phyloP scores from a whole-genome alignment of 1,140 invertebrate genomes.

The Drosophila navojoa region DNA sequence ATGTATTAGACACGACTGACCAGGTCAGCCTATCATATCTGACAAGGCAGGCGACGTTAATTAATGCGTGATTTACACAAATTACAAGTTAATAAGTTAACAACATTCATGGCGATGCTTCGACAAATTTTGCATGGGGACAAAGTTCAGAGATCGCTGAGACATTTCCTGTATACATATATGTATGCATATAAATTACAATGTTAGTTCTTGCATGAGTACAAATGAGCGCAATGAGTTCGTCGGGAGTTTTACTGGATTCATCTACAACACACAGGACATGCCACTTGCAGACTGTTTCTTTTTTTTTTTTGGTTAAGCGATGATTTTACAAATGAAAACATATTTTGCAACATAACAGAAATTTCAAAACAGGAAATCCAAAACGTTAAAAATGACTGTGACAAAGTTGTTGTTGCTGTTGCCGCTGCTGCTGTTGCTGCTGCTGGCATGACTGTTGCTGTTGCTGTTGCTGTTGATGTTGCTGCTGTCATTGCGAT shows the following conservation, averaged over 20 bases:
- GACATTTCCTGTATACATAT: not conserved
- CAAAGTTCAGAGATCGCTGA: constrained; percentile 6
- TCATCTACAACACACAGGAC: constrained; percentile 55
- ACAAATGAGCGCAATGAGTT: not conserved
- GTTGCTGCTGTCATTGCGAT: constrained; percentile 21
- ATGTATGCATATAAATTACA: not conserved
- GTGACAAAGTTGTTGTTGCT: constrained; percentile 73
- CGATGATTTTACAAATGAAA: constrained; percentile 30
- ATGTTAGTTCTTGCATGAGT: constrained; percentile 36
- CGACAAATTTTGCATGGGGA: not conserved
- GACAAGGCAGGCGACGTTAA: not conserved
- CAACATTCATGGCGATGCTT: constrained; percentile 27
- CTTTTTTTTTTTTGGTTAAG: constrained; percentile 9
- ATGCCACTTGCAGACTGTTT: constrained; percentile 34
- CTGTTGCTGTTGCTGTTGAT: constrained; percentile 30
- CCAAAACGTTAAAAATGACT: constrained; percentile 81
- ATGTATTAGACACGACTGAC: not conserved
- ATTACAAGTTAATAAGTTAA: constrained; percentile 13
- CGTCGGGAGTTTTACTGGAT: not conserved
- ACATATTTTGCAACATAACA: not conserved
- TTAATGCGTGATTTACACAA: constrained; percentile 20
- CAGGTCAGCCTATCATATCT: not conserved
- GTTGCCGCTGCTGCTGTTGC: constrained; percentile 40
- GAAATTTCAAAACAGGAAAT: constrained; percentile 71
- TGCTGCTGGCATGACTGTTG: constrained; percentile 40